Percentiles rank a stretch among this genome's conserved stretches.
These are phyloP conservation scores for Pseudoatta argentina DNA, from an alignment of 1,140 invertebrate genomes.

Conservation along the genomic window DNA sequence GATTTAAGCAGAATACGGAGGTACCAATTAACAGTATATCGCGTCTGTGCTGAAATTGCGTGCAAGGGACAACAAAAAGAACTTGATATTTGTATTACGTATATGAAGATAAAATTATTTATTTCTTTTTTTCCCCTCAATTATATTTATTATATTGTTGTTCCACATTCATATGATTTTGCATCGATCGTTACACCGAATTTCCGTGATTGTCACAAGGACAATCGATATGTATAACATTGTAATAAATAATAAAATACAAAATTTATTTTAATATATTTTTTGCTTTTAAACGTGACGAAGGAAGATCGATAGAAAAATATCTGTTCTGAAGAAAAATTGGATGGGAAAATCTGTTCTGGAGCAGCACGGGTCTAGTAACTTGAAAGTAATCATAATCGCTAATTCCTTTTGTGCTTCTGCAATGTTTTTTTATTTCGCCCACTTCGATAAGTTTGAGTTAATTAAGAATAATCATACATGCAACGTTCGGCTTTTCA, in stretches of 20 bases:
- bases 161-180: background rate
- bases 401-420: background rate
- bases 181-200: background rate
- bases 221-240: background rate
- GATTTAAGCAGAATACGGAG: slow-evolving; percentile 25
- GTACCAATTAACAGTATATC: slow-evolving; percentile 17
- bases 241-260: slow-evolving; percentile 15
- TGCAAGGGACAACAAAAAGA: background rate
- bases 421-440: background rate
- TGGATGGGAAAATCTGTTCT: background rate
- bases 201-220: too few species aligned
- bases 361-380: background rate
- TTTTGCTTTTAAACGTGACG: background rate
- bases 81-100: background rate
- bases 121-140: background rate
- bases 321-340: background rate
- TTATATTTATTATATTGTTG: background rate
- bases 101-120: slow-evolving; percentile 5
- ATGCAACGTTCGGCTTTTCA: too few species aligned
- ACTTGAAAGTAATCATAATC: background rate
- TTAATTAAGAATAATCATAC: background rate
- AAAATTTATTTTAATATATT: slow-evolving; percentile 13
- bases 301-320: background rate
- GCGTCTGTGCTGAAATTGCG: background rate
- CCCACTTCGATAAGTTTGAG: background rate